Base-by-base conservation (phyloP, 2,797 vertebrate species). In the Enteromius treurensis region DNA sequence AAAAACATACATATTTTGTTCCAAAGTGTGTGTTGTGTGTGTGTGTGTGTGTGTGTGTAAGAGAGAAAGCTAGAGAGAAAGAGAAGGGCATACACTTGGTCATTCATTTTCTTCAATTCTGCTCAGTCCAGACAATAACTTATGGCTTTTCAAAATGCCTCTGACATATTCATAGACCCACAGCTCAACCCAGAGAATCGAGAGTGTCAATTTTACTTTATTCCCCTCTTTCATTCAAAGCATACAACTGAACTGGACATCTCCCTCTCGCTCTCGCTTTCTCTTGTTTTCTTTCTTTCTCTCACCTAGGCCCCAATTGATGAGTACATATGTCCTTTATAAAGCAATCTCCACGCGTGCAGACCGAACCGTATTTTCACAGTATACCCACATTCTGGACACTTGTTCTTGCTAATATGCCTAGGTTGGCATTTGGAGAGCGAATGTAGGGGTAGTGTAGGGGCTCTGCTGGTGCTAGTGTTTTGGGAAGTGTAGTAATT, bases 401-500 rank as follows among this genome's bases (percentile, higher is more conserved):
- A 78, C 86, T 91, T 91, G 90, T 91, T 90, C 79, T 86, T 87
- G 65, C 89, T 89, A 89, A 90, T 91, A 87, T 85, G 68, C 89
- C 88, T 89, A 86, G 2, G 51, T 85, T 80, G 68, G 76, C 77
- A 65, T 45, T 83, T 77, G 89, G 74, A 82, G 70, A 80, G 84
- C 68, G 88, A 77, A 81, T 87, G 88, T 88, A 85, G 65, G 69
- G 80, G 84, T 85, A 87, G 88, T 90, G 91, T 45, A 45, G 42
- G 42, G 10, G 10, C 10, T 45, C 90, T 88, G 90, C 90, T 90
- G 87, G 90, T 92, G 90, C 90, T 81, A 91, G 92, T 94, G 93
- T 94, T 93, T 96, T 96, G 96, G 95, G 95, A 97, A 97, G 96
- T 96, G 95, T 95, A 96, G 92, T 98, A 97, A 98, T 99, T 98